Conservation (phyloP, 2,797 vertebrate species). For the Acanthurus tractus region DNA sequence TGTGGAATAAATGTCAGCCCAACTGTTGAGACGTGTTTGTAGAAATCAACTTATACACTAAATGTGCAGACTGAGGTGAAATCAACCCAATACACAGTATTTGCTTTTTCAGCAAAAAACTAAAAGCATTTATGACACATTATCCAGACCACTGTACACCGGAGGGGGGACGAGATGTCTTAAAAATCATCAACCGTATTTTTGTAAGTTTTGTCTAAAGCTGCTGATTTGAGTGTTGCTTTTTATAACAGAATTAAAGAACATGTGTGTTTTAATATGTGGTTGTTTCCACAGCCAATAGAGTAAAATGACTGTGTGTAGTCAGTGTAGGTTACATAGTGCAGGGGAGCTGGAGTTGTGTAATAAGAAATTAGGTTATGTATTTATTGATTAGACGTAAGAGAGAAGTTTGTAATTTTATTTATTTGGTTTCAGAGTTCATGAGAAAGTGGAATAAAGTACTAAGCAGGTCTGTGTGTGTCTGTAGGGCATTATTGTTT, state of each 20-base stretch:
- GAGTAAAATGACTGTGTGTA: slow-evolving; percentile 21
- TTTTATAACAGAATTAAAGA: slow-evolving; percentile 52
- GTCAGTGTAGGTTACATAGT: slow-evolving; percentile 11
- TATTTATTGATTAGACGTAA: slow-evolving; percentile 53
- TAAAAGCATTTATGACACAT: slow-evolving; percentile 32
- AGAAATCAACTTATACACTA: background rate
- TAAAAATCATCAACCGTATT: slow-evolving; percentile 60
- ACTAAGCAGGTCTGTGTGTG: slow-evolving; percentile 36
- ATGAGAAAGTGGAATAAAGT: slow-evolving; percentile 34
- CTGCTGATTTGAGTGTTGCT: slow-evolving; percentile 69
- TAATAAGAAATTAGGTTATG: slow-evolving; percentile 38
- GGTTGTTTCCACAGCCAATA: slow-evolving; percentile 34
- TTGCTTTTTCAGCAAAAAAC: slow-evolving; percentile 18
- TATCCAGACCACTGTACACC: slow-evolving; percentile 23
- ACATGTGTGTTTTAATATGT: slow-evolving; percentile 41
- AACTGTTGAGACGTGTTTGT: background rate
- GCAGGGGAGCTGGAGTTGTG: slow-evolving; percentile 16
- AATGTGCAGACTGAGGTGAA: background rate
- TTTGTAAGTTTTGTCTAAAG: slow-evolving; percentile 66
- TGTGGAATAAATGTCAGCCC: background rate
- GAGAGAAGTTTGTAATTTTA: slow-evolving; percentile 34
- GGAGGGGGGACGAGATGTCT: slow-evolving; percentile 25
- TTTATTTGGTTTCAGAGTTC: slow-evolving; percentile 40
- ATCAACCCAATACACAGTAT: background rate
- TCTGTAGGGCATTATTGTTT: slow-evolving; percentile 45